phyloP scores from a whole-genome alignment of 2,797 vertebrate genomes.

The Taenioides sp. region DNA sequence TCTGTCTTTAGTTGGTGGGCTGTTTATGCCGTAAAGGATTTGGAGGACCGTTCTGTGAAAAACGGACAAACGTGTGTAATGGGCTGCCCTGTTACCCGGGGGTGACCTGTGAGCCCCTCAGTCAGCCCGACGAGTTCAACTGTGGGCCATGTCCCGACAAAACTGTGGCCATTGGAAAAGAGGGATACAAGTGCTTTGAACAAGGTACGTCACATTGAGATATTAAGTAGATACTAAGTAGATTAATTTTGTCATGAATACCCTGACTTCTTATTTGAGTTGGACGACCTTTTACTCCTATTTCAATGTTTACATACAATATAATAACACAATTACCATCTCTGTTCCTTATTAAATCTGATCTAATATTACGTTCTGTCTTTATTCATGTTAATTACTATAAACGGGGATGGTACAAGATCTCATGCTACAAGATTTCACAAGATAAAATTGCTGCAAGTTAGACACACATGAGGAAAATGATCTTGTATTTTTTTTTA shows the following conservation, averaged over 20 bases:
- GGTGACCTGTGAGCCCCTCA: slow-evolving; percentile 63
- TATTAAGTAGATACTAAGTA: no score
- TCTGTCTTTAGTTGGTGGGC: slow-evolving; percentile 71
- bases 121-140: slow-evolving; percentile 56
- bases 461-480: no score
- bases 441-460: no score
- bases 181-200: slow-evolving; percentile 84
- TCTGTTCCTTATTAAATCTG: neutral
- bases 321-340: neutral
- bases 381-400: neutral
- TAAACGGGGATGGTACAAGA: no score
- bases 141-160: slow-evolving; percentile 76
- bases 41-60: slow-evolving; percentile 77
- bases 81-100: slow-evolving; percentile 79
- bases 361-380: neutral
- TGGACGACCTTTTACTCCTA: neutral
- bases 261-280: no score
- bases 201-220: slow-evolving; percentile 62
- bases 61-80: slow-evolving; percentile 64
- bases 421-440: no score
- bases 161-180: slow-evolving; percentile 57
- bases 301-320: no score
- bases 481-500: neutral
- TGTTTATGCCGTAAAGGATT: slow-evolving; percentile 78
- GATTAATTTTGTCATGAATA: no score